Evolutionary conservation across 2,113 vertebrate genomes (phyloP).

Genomic region (Pelmatolapia mariae): DNA sequence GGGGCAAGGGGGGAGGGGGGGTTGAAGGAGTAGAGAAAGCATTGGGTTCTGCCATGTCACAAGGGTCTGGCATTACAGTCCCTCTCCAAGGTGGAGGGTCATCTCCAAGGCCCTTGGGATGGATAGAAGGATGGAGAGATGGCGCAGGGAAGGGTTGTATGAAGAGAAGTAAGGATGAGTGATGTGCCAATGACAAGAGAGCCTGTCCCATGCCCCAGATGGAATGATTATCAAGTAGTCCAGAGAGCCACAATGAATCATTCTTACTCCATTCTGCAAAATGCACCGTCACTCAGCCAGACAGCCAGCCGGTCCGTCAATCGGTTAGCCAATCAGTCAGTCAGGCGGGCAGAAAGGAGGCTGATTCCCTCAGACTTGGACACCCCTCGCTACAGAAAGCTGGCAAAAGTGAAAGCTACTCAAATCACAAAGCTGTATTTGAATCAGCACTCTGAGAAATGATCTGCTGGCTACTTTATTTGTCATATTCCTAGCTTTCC

Average conservation of each 20-base stretch:
- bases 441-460: conserved; percentile 3
- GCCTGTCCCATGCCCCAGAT: conserved; percentile 57
- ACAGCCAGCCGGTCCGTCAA: background rate
- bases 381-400: background rate
- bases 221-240: conserved; percentile 63
- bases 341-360: conserved; percentile 6
- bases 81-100: conserved; percentile 11
- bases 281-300: conserved; percentile 42
- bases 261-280: conserved; percentile 35
- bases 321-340: background rate
- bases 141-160: background rate
- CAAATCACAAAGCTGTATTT: conserved; percentile 1
- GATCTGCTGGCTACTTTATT: background rate
- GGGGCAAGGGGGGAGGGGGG: conserved; percentile 9
- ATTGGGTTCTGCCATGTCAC: conserved; percentile 3
- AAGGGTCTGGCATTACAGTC: background rate
- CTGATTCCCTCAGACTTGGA: conserved; percentile 13
- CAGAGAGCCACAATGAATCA: conserved; percentile 58
- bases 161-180: conserved; percentile 49
- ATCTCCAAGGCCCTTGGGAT: conserved; percentile 10
- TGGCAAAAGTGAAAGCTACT: conserved; percentile 13
- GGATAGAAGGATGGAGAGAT: background rate
- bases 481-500: conserved; percentile 35
- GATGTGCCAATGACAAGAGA: conserved; percentile 44
- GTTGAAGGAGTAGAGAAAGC: background rate